Percentiles rank a stretch among this genome's conserved stretches.
phyloP scores from a whole-genome alignment of 2,113 vertebrate genomes.

The Cepphus grylle region DNA sequence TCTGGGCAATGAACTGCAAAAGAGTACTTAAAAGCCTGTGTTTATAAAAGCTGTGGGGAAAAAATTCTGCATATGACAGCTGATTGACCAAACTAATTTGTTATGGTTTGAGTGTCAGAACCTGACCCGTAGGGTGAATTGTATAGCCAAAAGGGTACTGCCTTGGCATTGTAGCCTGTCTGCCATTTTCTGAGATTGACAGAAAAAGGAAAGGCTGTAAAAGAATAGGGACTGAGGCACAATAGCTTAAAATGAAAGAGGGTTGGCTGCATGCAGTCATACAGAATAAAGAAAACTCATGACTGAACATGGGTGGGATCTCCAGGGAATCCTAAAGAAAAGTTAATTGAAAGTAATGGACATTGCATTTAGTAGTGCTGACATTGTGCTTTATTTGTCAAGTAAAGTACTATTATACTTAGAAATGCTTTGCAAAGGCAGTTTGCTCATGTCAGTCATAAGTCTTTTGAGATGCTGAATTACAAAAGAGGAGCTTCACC shows the following conservation, averaged over 20 bases:
- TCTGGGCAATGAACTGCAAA: neutral
- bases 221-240: neutral
- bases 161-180: neutral
- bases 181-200: neutral
- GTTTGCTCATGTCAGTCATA: neutral
- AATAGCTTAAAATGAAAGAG: neutral
- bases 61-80: neutral
- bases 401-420: neutral
- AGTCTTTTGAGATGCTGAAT: neutral
- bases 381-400: neutral
- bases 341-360: neutral
- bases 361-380: neutral
- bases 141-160: neutral
- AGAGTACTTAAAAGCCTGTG: neutral
- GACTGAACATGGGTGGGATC: neutral
- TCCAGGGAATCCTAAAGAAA: neutral
- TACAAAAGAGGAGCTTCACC: neutral
- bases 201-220: neutral
- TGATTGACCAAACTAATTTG: neutral
- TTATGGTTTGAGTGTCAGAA: neutral
- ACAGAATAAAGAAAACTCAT: neutral
- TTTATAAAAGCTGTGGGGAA: neutral
- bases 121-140: neutral
- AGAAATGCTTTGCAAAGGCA: neutral
- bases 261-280: neutral